Evolutionary conservation across 2,888 invertebrate genomes (phyloP).

Genomic region (Automeris io): DNA sequence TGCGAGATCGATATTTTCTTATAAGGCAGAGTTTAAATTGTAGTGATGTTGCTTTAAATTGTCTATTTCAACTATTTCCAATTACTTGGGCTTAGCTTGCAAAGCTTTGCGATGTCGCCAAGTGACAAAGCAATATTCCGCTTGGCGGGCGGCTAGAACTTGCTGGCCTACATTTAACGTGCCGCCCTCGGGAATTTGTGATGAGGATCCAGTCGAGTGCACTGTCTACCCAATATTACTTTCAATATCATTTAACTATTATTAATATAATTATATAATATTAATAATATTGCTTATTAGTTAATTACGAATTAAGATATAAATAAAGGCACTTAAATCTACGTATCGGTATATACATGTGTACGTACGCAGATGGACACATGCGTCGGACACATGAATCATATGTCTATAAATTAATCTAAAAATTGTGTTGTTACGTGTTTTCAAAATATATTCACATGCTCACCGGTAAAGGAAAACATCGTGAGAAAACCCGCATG

Average conservation of each 20-base stretch:
- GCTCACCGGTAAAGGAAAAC: too few relatives aligned
- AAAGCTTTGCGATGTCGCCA: conserved; percentile 66
- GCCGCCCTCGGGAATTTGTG: conserved; percentile 66
- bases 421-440: too few relatives aligned
- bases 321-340: too few relatives aligned
- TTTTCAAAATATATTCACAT: too few relatives aligned
- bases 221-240: conserved; percentile 57
- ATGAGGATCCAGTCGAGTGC: conserved; percentile 61
- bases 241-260: conserved; percentile 47
- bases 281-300: too few relatives aligned
- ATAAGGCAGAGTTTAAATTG: conserved; percentile 14
- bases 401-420: too few relatives aligned
- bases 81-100: conserved; percentile 69
- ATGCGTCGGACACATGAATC: too few relatives aligned
- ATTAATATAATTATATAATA: background rate
- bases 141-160: conserved; percentile 53
- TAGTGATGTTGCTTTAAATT: conserved; percentile 52
- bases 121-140: conserved; percentile 76
- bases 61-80: conserved; percentile 76
- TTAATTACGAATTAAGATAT: too few relatives aligned
- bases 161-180: conserved; percentile 72
- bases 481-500: too few relatives aligned
- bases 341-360: background rate
- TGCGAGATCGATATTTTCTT: conserved; percentile 7
- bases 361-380: too few relatives aligned